phyloP scores from a whole-genome alignment of 2,888 invertebrate species.

The Hirtodrosophila confusa region DNA sequence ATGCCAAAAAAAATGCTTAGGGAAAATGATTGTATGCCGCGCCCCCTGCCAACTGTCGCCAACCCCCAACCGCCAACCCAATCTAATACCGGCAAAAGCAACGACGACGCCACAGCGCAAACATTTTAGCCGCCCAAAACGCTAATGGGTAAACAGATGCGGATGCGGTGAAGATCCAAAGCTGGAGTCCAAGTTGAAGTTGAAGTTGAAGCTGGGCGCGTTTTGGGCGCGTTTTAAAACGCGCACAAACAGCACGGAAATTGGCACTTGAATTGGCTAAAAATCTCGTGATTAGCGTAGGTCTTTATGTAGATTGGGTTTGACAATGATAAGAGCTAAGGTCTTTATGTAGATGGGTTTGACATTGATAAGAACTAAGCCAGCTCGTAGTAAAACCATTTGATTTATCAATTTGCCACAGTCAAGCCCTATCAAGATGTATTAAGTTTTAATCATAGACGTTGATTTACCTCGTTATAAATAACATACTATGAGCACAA shows the following conservation, averaged over 20 bases:
- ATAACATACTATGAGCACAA: slow-evolving; percentile 34
- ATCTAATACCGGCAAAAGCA: neutral
- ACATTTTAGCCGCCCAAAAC: slow-evolving; percentile 75
- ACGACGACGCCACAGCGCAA: slow-evolving; percentile 58
- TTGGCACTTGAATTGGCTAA: slow-evolving; percentile 37
- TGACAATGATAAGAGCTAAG: neutral
- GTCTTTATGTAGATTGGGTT: slow-evolving; percentile 13
- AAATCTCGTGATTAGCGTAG: slow-evolving; percentile 58
- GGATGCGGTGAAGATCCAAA: slow-evolving; percentile 64
- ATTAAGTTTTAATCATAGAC: slow-evolving; percentile 74
- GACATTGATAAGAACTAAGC: slow-evolving; percentile 36
- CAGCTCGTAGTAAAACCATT: slow-evolving; percentile 45
- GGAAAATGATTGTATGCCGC: slow-evolving; percentile 59
- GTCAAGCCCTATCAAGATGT: slow-evolving; percentile 63
- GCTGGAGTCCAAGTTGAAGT: slow-evolving; percentile 20
- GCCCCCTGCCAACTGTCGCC: neutral
- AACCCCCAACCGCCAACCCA: neutral
- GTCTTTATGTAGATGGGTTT: slow-evolving; percentile 42
- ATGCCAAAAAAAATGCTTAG: slow-evolving; percentile 62
- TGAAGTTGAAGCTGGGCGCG: slow-evolving; percentile 32
- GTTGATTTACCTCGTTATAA: slow-evolving; percentile 66
- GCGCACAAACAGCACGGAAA: slow-evolving; percentile 44
- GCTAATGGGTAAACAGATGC: slow-evolving; percentile 81
- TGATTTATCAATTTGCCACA: slow-evolving; percentile 68
- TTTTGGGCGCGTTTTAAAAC: slow-evolving; percentile 44